Evolutionary conservation across 2,888 invertebrate genomes (phyloP), one percentile per base, ranked within the genome.

Genomic region (Scaptomyza cyrtandrae): DNA sequence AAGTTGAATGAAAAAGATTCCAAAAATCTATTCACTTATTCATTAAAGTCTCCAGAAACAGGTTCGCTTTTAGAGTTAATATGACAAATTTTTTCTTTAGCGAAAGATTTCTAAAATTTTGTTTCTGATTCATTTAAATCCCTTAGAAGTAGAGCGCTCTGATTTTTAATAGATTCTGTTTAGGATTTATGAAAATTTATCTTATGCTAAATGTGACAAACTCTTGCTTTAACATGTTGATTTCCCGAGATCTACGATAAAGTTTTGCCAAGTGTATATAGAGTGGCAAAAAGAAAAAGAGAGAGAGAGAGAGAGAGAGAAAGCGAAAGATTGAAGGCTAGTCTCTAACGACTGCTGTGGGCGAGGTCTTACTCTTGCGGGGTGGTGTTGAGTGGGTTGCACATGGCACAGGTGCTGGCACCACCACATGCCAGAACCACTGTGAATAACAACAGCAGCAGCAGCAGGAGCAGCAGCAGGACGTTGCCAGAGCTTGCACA

Each of bases 401-500:
- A 19, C 19, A 19, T 14, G 24, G 46, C 71, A 71, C 68, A 72
- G 78, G 73, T 77, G 78, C 55, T 52, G 75, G 52, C 46, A 68
- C 37, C 46, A 50, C 49, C 35, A 33, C 49, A 49, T 49, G 16
- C 54, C 50, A 71, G 37, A 48, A 37, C 59, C 44, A 56, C 69
- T 58, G 55, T 49, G 70, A 74, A 67, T 58, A 19, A 53, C 46
- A 24, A 13, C 9, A 39, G 39, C n/a, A 39, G 41, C 41, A 43
- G 9, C 14, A 19, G 43, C 43, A 19, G 44, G 3, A 44, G 13
- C 24, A 24, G 24, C n/a, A 35, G 46, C 39, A 44, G 31, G 46
- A 57, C 52, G 44, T 41, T 54, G 67, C 71, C 85, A 78, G 79
- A 78, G 82, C 74, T 79, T 87, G 77, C 88, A 76, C 88, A 88